A percentile compares a stretch with the other conserved stretches of the same genome.
These are phyloP conservation scores for Nannoperca obscura DNA, from an alignment of 2,797 vertebrate species.

Conservation along the genomic window DNA sequence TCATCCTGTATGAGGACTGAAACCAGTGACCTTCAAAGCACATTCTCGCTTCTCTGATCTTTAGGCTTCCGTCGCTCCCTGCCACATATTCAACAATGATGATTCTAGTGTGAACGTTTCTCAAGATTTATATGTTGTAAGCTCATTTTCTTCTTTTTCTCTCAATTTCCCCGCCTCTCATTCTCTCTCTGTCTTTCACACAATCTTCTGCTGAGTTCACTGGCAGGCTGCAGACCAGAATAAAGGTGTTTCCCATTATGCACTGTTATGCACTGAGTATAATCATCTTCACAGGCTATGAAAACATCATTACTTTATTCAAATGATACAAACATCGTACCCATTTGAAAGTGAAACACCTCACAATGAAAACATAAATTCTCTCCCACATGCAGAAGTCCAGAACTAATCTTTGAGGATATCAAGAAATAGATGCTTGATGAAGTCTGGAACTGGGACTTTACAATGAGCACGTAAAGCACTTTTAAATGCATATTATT, in stretches of 20 bases:
- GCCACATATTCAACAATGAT: constrained; percentile 53
- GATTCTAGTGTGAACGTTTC: constrained; percentile 49
- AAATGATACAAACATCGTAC: constrained; percentile 19
- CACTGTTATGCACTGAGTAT: constrained; percentile 23
- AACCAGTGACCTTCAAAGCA: constrained; percentile 76
- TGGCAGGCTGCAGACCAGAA: constrained; percentile 45
- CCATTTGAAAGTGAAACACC: constrained; percentile 30
- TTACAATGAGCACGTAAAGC: neutral
- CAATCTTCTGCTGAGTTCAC: constrained; percentile 48
- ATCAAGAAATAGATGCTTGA: constrained; percentile 20
- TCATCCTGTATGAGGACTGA: constrained; percentile 59
- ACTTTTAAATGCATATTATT: constrained; percentile 8
- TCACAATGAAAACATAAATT: constrained; percentile 30
- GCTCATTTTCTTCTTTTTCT: constrained; percentile 53
- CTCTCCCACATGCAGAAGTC: neutral
- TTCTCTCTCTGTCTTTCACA: constrained; percentile 24
- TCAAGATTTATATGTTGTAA: constrained; percentile 57
- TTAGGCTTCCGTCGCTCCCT: constrained; percentile 48
- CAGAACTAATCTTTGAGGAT: constrained; percentile 20
- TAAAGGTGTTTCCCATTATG: constrained; percentile 45
- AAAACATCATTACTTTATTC: constrained; percentile 40
- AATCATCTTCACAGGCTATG: constrained; percentile 37
- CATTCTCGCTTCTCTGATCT: constrained; percentile 67
- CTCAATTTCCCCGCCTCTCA: constrained; percentile 10
- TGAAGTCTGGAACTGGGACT: constrained; percentile 16